A percentile compares a stretch with the other conserved stretches of the same genome.
phyloP scores from a whole-genome alignment of 2,888 invertebrate species.

The Aelia acuminata region DNA sequence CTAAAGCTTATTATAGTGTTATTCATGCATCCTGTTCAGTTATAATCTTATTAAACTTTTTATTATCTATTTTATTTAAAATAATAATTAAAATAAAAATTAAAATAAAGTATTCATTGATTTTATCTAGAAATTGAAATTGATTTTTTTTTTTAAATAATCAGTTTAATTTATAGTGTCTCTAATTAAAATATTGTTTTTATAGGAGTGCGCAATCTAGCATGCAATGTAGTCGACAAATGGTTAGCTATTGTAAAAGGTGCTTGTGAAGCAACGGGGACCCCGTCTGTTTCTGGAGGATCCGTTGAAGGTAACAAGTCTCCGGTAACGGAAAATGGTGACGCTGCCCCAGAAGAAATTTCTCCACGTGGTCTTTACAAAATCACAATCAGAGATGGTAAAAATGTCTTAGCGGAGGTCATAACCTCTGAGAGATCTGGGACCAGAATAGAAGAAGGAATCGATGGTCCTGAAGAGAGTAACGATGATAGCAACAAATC shows the following conservation, averaged over 20 bases:
- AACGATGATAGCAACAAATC: slow-evolving; percentile 28
- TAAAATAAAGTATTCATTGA: too few species aligned
- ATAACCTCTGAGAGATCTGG: slow-evolving; percentile 67
- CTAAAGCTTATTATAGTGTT: too few species aligned
- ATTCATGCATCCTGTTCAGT: too few species aligned
- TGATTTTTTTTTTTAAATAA: background rate
- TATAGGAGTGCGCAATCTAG: slow-evolving; percentile 83
- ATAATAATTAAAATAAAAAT: too few species aligned
- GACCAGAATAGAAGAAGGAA: slow-evolving; percentile 50
- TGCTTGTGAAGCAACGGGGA: slow-evolving; percentile 69
- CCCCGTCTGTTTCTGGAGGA: slow-evolving; percentile 31
- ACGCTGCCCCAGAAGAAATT: slow-evolving; percentile 60
- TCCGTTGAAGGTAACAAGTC: slow-evolving; percentile 50
- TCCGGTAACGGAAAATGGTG: slow-evolving; percentile 51
- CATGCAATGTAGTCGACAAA: slow-evolving; percentile 86
- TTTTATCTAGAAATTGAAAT: too few species aligned
- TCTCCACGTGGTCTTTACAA: slow-evolving; percentile 72
- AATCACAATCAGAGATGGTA: slow-evolving; percentile 81
- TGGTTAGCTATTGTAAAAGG: slow-evolving; percentile 91
- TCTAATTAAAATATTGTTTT: slow-evolving; percentile 65
- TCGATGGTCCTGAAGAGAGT: background rate
- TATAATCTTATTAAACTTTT: too few species aligned
- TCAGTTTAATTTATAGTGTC: background rate
- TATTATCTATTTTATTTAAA: too few species aligned
- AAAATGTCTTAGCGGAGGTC: slow-evolving; percentile 78